Base-by-base conservation (phyloP, 2,888 invertebrate genomes). In the Pandemis corylana region DNA sequence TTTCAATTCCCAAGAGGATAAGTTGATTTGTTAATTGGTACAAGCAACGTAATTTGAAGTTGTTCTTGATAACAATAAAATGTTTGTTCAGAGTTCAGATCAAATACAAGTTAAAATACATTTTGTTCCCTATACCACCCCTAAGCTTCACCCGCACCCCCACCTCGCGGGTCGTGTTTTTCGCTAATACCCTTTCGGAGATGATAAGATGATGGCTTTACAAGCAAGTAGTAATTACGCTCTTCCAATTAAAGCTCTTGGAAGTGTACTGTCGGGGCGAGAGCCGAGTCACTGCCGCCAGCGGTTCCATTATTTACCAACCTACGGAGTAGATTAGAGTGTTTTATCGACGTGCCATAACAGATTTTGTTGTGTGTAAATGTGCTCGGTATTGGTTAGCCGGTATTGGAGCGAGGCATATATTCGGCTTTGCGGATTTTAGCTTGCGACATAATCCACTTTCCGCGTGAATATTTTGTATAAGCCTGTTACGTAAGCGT, bases 161-260 rank as follows among this genome's bases (percentile, higher is more conserved):
- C 79, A 79, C 79, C 80, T 66, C 71, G 62, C 82, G 84, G 84
- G 84, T 87, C 86, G 87, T 92, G 90, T 93, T 93, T 93, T 93
- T 91, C 89, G 86, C 87, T 93, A 92, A 93, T 92, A 91, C 92
- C 90, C 90, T 88, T 91, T 90, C 85, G 84, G 88, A 91, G 90
- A 90, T 90, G 91, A 93, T 92, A 92, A 94, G 92, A 93, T 92
- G 92, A 92, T 93, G 91, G 90, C 90, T 92, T 93, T 91, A 92
- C 90, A 92, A 92, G 92, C 90, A 90, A 90, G 88, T 89, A 90
- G 92, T 93, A 93, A 94, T 93, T 92, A 93, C 88, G 87, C 84
- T 85, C 87, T 87, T 89, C 90, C 90, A 92, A 92, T 92, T 92
- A 92, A 90, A 84, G 87, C 85, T 82, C 84, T 85, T 81, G 83